These are phyloP conservation scores for Tyto alba DNA, from an alignment of 2,113 vertebrate species.

Conservation along the genomic window DNA sequence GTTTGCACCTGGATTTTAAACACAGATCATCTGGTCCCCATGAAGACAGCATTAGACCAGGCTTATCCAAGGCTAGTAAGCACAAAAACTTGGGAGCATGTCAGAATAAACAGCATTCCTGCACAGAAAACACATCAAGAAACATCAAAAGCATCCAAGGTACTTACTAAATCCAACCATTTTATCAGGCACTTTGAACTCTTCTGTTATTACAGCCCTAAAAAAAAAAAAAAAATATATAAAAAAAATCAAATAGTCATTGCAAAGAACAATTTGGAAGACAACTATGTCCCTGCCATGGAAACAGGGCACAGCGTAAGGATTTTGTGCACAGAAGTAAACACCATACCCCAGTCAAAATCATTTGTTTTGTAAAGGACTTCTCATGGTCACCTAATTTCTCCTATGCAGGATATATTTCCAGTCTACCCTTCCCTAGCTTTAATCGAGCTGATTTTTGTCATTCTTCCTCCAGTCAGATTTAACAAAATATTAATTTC, in stretches of 20 bases:
- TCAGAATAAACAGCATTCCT: neutral
- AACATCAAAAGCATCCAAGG: neutral
- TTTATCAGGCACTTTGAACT: constrained; percentile 99
- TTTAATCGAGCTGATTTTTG: neutral
- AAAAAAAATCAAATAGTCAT: neutral
- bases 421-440: neutral
- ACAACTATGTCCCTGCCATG: neutral
- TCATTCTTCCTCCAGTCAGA: neutral
- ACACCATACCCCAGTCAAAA: neutral
- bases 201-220: constrained; percentile 97
- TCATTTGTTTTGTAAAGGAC: neutral
- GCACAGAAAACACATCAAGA: neutral
- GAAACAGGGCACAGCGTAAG: neutral
- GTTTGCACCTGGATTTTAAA: neutral
- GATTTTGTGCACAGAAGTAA: neutral
- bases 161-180: constrained; percentile 99
- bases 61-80: neutral
- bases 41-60: neutral
- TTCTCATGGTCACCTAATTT: neutral
- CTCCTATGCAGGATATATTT: neutral
- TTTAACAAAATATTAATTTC: neutral
- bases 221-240: neutral
- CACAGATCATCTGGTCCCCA: neutral
- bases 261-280: neutral
- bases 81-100: neutral